phyloP scores from a whole-genome alignment of 2,113 vertebrate species.

The Hippocampus mohnikei region DNA sequence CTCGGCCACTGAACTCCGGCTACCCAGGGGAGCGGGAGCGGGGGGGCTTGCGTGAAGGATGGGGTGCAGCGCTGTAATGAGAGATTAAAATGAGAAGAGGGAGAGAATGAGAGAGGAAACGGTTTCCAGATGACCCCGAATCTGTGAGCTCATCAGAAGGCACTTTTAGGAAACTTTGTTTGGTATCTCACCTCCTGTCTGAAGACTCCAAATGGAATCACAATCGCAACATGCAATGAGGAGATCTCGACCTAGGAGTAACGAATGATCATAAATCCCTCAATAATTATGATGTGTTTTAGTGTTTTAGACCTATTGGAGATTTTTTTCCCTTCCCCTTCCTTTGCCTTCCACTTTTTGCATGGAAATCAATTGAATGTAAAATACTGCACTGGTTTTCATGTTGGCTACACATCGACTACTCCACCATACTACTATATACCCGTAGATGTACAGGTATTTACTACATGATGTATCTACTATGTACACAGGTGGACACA shows the following conservation, averaged over 20 bases:
- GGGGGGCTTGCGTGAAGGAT: conserved; percentile 2
- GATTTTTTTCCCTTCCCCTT: too few relatives aligned
- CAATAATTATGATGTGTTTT: too few relatives aligned
- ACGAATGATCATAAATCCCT: too few relatives aligned
- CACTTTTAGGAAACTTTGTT: conserved; percentile 36
- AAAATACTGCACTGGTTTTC: too few relatives aligned
- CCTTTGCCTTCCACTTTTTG: too few relatives aligned
- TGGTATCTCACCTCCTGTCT: conserved; percentile 25
- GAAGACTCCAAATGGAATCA: not conserved
- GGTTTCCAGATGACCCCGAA: conserved; percentile 76
- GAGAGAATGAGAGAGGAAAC: conserved; percentile 71
- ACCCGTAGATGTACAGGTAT: too few relatives aligned
- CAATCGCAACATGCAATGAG: not conserved
- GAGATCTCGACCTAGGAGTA: not conserved
- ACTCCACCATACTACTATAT: too few relatives aligned
- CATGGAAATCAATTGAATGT: too few relatives aligned
- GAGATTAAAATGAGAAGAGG: conserved; percentile 75
- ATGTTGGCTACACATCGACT: too few relatives aligned
- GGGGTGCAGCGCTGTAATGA: conserved; percentile 38
- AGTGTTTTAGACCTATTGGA: too few relatives aligned
- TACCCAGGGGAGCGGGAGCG: conserved; percentile 69
- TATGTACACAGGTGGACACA: too few relatives aligned
- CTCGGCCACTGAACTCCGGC: conserved; percentile 66
- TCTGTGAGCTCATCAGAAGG: conserved; percentile 56
- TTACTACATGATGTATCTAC: too few relatives aligned